Evolutionary conservation across 2,888 invertebrate species (phyloP), one percentile per base, ranked within the genome.

Genomic region (Trachelus tabidus): DNA sequence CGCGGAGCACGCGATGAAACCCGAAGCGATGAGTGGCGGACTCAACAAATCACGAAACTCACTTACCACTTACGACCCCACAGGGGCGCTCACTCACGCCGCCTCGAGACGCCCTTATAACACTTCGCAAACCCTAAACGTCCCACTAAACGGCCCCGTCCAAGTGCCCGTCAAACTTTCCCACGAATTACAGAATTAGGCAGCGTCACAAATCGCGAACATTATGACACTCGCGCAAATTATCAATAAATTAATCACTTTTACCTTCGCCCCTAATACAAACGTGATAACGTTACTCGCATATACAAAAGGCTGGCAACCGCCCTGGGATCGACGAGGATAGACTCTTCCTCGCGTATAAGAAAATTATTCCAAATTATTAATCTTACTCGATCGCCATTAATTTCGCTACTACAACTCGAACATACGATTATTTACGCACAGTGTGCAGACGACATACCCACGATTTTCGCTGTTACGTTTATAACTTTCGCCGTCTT

Each of bases 31-130:
- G 83, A 84, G 84, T 85, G 82, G 82, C 78, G 80, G 77, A 79
- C 80, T 84, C 82, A 80, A 85, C 83, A 84, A 87, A 88, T 87
- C 85, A 83, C 84, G 82, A 84, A 85, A 85, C 84, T 85, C 84
- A 81, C 82, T 86, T 82, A 85, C 79, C 81, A 83, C 84, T 85
- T 82, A 83, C 69, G 77, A 80, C 75, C 78, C 80, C 73, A 75
- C 77, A 69, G 76, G 76, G 73, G 76, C 69, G 81, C 79, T 79
- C 76, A 71, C 79, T 79, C 76, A 71, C 76, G 81, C 78, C 77
- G 73, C 12, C 3, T 71, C 31, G 71, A 31, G 34, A 31, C 71
- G 6, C 71, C 71, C 71, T 34, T 31, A 34, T 15, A 33, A 34
- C 76, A 69, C 76, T 79, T 79, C 76, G 73, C 73, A 77, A 35